Evolutionary conservation across 1,140 invertebrate genomes (phyloP), one percentile per base, ranked within the genome.

Genomic region (Cyclina sinensis): DNA sequence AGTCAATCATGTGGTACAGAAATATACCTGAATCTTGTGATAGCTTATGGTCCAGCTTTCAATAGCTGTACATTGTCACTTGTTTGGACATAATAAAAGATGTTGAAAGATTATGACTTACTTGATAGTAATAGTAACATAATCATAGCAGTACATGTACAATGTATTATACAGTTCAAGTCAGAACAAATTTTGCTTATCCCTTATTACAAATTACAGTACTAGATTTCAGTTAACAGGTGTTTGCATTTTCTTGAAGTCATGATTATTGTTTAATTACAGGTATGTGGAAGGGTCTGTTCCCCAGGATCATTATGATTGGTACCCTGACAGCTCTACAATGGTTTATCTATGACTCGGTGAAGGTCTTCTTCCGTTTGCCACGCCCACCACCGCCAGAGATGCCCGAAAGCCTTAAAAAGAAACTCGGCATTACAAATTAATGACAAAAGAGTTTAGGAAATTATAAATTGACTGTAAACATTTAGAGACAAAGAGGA

Each of bases 311-410:
- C 94, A 97, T 99, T 87, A 99, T 99, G 99, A 99, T 99, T 95
- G 99, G 99, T 97, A 99, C 99, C 16, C 96, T 99, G 68, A 99
- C 99, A 62, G 99, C 98, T 43, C 97, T 99, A 65, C 99, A 99
- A 95, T 99, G 99, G 99, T 99, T 99, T 96, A 99, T 99, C 95
- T 99, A 99, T 94, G 99, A 99, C 95, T 98, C 98, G 46, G 98
- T 99, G 46, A 96, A 96, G 91, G 96, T 96, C 27, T 94, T 92
- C 79, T 95, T 96, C 91, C 94, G 97, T 91, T 97, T 99, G 96
- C 99, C 99, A 76, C 97, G 99, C 91, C 99, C 99, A 94, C 99
- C 99, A 96, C 99, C 99, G 96, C 98, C 99, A 95, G 97, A 98
- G 95, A 99, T 99, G 99, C 99, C 99, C 59, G 99, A 98, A 95